Conservation (phyloP, 2,888 invertebrate species). For the Xestia sexstrigata region DNA sequence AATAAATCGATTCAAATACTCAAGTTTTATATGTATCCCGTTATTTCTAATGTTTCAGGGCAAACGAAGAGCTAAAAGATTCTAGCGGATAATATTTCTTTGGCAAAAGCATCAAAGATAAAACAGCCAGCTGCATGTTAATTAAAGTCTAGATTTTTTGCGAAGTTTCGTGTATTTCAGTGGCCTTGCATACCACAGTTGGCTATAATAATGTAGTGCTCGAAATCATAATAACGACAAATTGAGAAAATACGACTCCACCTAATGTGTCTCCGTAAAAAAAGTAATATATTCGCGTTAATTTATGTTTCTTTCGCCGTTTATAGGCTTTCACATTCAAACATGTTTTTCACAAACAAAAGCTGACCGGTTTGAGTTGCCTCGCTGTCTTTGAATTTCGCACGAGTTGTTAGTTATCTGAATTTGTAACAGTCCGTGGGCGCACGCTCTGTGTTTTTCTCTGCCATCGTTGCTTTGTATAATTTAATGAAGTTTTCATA, state of each 20-base stretch:
- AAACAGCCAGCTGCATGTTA: conserved; percentile 42
- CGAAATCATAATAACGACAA: conserved; percentile 47
- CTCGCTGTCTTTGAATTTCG: conserved; percentile 46
- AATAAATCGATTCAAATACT: conserved; percentile 45
- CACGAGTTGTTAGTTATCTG: conserved; percentile 50
- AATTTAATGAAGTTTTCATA: conserved; percentile 76
- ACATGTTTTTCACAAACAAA: conserved; percentile 53
- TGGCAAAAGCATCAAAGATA: conserved; percentile 61
- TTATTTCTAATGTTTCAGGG: conserved; percentile 5
- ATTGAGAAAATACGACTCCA: conserved; percentile 49
- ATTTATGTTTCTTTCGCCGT: conserved; percentile 50
- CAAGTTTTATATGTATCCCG: conserved; percentile 26
- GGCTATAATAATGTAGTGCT: conserved; percentile 52
- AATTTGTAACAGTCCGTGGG: conserved; percentile 64
- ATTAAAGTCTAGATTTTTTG: conserved; percentile 59
- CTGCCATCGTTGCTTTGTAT: conserved; percentile 73
- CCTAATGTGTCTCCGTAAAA: conserved; percentile 31
- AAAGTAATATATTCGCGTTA: conserved; percentile 36
- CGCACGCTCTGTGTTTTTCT: conserved; percentile 69
- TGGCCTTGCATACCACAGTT: conserved; percentile 62
- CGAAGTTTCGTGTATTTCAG: conserved; percentile 46
- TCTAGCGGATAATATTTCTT: conserved; percentile 40
- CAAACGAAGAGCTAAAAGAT: not conserved
- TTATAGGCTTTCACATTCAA: conserved; percentile 53
- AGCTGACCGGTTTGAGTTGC: conserved; percentile 39